These are phyloP conservation scores for Leucozona laternaria DNA, from an alignment of 2,888 invertebrate genomes.

Conservation along the genomic window DNA sequence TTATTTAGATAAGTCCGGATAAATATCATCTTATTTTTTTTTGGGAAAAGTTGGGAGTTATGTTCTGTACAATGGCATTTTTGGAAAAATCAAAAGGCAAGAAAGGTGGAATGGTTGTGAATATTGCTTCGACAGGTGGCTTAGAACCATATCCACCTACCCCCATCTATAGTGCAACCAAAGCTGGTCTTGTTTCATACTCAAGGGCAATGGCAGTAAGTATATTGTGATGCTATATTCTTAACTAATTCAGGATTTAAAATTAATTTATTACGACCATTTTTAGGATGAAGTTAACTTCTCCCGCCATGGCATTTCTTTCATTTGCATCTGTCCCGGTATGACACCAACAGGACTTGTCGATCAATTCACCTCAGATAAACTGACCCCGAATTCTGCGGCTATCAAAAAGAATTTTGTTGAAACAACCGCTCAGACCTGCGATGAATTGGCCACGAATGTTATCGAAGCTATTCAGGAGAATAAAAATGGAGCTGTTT, in stretches of 20 bases:
- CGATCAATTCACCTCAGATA: slow-evolving; percentile 24
- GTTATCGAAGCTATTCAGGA: slow-evolving; percentile 74
- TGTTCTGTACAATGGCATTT: slow-evolving; percentile 82
- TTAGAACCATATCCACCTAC: slow-evolving; percentile 77
- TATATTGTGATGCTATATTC: neutral
- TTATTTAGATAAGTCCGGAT: neutral
- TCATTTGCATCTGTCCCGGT: slow-evolving; percentile 79
- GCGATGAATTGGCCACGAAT: slow-evolving; percentile 74
- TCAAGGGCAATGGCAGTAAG: slow-evolving; percentile 81
- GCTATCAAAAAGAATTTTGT: neutral
- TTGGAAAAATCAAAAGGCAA: slow-evolving; percentile 83
- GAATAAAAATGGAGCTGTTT: slow-evolving; percentile 77
- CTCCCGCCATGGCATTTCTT: slow-evolving; percentile 77
- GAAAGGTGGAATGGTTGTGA: slow-evolving; percentile 82
- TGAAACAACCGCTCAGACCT: slow-evolving; percentile 24
- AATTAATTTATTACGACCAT: neutral
- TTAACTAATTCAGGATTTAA: neutral
- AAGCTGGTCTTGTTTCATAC: slow-evolving; percentile 82
- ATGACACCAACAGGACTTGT: slow-evolving; percentile 75
- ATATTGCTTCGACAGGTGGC: slow-evolving; percentile 82
- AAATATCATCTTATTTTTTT: neutral
- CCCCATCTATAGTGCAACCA: slow-evolving; percentile 82
- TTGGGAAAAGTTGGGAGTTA: slow-evolving; percentile 82
- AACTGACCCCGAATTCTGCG: neutral
- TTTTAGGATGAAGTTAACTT: slow-evolving; percentile 77